phyloP scores from a whole-genome alignment of 2,797 vertebrate species.

The Neosalanx taihuensis region DNA sequence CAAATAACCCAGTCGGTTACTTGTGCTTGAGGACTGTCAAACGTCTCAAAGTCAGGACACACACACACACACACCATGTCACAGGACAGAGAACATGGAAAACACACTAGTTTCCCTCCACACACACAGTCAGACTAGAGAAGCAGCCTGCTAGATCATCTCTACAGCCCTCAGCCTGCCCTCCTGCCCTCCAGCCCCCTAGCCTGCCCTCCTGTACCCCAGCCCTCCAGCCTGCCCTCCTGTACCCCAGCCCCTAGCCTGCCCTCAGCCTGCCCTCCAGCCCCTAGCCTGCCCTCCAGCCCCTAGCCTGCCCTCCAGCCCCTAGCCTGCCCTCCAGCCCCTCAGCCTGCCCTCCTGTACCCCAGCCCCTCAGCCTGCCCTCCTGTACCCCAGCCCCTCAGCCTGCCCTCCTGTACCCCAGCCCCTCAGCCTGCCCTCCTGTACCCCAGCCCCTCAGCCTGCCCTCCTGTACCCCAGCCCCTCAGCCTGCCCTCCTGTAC shows the following conservation, averaged over 20 bases:
- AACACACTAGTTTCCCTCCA: constrained; percentile 49
- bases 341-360: too few relatives aligned
- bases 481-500: constrained; percentile 42
- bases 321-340: too few relatives aligned
- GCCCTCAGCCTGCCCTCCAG: too few relatives aligned
- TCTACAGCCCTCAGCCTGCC: constrained; percentile 46
- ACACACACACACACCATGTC: constrained; percentile 50
- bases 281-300: too few relatives aligned
- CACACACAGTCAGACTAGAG: constrained; percentile 58
- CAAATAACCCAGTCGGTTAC: neutral
- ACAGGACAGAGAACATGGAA: constrained; percentile 70
- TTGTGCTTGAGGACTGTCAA: neutral
- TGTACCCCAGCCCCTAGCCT: too few relatives aligned
- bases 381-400: constrained; percentile 30
- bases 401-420: constrained; percentile 30
- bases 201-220: too few relatives aligned
- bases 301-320: too few relatives aligned
- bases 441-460: constrained; percentile 38
- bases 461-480: constrained; percentile 36
- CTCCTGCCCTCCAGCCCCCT: constrained; percentile 12
- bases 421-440: constrained; percentile 47
- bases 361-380: too few relatives aligned
- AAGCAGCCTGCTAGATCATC: constrained; percentile 45
- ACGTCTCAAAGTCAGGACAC: neutral
- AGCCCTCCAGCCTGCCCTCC: too few relatives aligned